Evolutionary conservation across 37 sponge, comb jelly and placozoan genomes (phyloP).

Genomic region (Dysidea cf. avara): DNA sequence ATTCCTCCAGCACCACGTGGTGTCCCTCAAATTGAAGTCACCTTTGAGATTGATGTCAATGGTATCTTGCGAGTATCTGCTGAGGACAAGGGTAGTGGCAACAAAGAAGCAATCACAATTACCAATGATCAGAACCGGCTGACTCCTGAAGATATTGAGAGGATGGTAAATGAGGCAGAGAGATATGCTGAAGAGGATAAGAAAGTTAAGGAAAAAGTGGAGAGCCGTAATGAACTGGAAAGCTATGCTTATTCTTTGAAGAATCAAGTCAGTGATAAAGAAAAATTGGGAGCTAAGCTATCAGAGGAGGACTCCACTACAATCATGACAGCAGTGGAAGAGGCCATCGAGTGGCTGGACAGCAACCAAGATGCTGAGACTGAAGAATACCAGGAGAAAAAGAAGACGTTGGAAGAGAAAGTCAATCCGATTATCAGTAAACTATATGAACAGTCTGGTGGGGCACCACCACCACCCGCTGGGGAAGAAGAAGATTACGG

Average conservation of each 20-base stretch:
- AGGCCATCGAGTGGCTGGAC: conserved; percentile 88
- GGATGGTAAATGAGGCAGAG: conserved; percentile 98
- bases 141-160: conserved; percentile 94
- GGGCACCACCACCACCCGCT: conserved; percentile 47
- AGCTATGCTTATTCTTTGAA: conserved; percentile 91
- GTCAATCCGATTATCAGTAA: conserved; percentile 93
- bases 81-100: conserved; percentile 97
- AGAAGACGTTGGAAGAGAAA: conserved; percentile 93
- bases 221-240: conserved; percentile 88
- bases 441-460: conserved; percentile 83
- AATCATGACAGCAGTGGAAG: conserved; percentile 63
- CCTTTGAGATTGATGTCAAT: conserved; percentile 98
- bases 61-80: conserved; percentile 96
- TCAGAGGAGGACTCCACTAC: conserved; percentile 84
- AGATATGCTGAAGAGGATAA: conserved; percentile 98
- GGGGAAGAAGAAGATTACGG: conserved; percentile 7
- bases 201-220: conserved; percentile 87
- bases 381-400: conserved; percentile 82
- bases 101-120: conserved; percentile 90
- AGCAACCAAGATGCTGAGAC: conserved; percentile 78
- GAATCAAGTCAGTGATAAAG: conserved; percentile 89
- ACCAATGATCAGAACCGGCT: conserved; percentile 97
- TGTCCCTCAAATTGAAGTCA: conserved; percentile 98
- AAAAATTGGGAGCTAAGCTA: conserved; percentile 94
- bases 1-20: conserved; percentile 99